Evolutionary conservation across 2,797 vertebrate species (phyloP).

Genomic region (Coracias cyanogaster): DNA sequence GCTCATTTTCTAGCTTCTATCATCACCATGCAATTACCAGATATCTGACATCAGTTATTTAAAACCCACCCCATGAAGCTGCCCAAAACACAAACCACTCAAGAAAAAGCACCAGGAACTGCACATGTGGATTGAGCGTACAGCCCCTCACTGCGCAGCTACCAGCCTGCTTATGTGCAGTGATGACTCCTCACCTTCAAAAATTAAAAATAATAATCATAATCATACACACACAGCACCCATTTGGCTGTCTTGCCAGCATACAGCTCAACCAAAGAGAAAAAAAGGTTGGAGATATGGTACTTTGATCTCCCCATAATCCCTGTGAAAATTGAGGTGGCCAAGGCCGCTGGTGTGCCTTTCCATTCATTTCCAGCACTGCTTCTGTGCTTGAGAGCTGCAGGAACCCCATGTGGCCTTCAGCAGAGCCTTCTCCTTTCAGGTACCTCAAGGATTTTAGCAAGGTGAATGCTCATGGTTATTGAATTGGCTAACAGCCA

Average conservation of each 20-base stretch:
- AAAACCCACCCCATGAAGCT: not conserved
- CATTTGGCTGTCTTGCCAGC: not conserved
- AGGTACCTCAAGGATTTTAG: conserved; percentile 31
- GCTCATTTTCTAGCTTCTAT: not conserved
- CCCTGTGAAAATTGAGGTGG: not conserved
- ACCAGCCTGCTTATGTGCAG: not conserved
- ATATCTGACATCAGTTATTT: not conserved
- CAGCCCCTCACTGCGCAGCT: not conserved
- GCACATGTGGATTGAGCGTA: accelerated
- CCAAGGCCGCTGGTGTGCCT: not conserved
- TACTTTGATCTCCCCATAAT: accelerated
- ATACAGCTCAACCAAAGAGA: not conserved
- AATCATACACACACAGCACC: not conserved
- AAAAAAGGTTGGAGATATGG: not conserved
- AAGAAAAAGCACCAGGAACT: not conserved
- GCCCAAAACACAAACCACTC: not conserved
- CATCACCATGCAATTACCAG: not conserved
- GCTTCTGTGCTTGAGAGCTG: not conserved
- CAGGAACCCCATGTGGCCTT: not conserved
- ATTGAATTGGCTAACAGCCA: not conserved
- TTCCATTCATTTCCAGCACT: accelerated
- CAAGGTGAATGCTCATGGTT: conserved; percentile 14
- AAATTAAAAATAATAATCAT: not conserved
- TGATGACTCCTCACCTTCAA: not conserved
- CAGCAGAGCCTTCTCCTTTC: not conserved